Percentiles rank a stretch among this genome's conserved stretches.
Conservation (phyloP, 2,113 vertebrate genomes). For the Cottus gobio region DNA sequence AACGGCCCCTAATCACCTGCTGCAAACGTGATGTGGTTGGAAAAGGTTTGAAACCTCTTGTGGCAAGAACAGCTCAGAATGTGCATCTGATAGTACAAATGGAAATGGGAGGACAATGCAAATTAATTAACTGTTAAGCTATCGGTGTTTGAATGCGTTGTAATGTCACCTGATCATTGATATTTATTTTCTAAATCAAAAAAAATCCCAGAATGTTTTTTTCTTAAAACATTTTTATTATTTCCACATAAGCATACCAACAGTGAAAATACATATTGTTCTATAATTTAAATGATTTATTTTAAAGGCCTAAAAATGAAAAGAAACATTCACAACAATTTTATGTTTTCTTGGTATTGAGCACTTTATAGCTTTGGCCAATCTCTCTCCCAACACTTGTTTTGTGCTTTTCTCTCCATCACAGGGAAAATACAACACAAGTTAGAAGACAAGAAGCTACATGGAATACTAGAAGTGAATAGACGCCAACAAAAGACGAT, state of each 20-base stretch:
- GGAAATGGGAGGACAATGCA: no score
- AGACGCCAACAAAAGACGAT: neutral
- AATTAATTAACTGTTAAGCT: neutral
- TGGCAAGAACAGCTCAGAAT: no score
- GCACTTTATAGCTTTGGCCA: neutral
- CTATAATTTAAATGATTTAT: neutral
- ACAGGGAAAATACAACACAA: neutral
- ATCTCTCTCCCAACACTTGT: neutral
- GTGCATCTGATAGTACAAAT: no score
- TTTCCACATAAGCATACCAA: neutral
- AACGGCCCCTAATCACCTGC: neutral
- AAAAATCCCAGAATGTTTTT: no score
- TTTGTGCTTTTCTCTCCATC: neutral
- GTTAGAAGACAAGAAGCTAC: neutral
- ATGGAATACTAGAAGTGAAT: conserved; percentile 4
- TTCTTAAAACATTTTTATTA: neutral
- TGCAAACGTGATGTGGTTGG: neutral
- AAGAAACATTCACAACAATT: neutral
- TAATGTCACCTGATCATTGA: neutral
- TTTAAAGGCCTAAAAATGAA: neutral
- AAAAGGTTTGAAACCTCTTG: neutral
- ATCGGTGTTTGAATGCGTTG: neutral
- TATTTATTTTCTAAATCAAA: neutral
- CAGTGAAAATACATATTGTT: neutral
- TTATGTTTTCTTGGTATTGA: neutral